These are phyloP conservation scores for Sphenodon punctatus DNA, from an alignment of 2,797 vertebrate species.

Conservation along the genomic window DNA sequence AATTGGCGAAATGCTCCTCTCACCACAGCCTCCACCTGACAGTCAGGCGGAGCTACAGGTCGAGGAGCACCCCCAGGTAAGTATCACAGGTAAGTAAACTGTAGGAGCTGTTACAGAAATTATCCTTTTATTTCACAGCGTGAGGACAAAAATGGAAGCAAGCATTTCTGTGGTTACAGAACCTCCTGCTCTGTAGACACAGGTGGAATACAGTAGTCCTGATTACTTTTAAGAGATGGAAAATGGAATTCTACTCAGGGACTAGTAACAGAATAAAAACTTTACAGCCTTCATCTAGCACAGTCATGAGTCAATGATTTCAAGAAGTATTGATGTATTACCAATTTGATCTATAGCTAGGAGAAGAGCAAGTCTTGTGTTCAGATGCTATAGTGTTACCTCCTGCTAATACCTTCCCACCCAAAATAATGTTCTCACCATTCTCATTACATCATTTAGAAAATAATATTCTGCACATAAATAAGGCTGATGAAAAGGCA, in stretches of 20 bases:
- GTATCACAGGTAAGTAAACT: not conserved
- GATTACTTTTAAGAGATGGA: not conserved
- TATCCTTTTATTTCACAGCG: not conserved
- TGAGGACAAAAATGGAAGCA: not conserved
- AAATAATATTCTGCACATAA: conserved; percentile 18
- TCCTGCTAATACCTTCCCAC: not conserved
- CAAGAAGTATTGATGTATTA: not conserved
- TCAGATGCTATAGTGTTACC: not conserved
- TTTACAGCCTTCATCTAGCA: not conserved
- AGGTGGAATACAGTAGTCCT: not conserved
- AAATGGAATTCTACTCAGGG: not conserved
- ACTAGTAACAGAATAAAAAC: not conserved
- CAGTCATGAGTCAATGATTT: not conserved
- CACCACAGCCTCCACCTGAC: too few species aligned
- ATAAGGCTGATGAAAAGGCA: not conserved
- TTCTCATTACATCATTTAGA: not conserved
- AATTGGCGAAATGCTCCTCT: too few species aligned
- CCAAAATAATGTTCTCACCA: not conserved
- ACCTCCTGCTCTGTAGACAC: not conserved
- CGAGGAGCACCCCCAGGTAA: too few species aligned
- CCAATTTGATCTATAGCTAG: not conserved
- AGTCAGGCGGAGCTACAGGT: too few species aligned
- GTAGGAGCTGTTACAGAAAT: not conserved
- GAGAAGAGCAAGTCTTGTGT: not conserved
- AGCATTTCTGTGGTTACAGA: not conserved